A percentile compares a stretch with the other conserved stretches of the same genome.
These are phyloP conservation scores for Drosophila setosimentum DNA, from an alignment of 2,888 invertebrate species.

Conservation along the genomic window DNA sequence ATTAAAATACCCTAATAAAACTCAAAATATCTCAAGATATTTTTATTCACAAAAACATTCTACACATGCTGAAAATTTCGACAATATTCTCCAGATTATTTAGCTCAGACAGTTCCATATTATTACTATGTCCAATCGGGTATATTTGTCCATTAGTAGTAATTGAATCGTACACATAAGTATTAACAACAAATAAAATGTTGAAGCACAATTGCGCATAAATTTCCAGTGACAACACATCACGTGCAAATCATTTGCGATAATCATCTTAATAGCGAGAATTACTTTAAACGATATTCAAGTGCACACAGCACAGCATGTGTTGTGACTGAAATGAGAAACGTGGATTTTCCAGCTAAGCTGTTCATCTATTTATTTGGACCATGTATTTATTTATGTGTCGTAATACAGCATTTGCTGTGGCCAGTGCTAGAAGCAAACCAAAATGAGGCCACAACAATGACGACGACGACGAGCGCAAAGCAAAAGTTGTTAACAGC, in stretches of 20 bases:
- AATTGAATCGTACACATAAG: slow-evolving; percentile 11
- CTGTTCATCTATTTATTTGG: slow-evolving; percentile 2
- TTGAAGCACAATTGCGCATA: slow-evolving; percentile 21
- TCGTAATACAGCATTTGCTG: slow-evolving; percentile 51
- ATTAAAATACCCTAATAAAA: neutral
- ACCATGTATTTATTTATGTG: slow-evolving; percentile 11
- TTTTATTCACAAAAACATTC: neutral
- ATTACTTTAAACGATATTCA: slow-evolving; percentile 26
- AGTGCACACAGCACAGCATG: slow-evolving; percentile 3
- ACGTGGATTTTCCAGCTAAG: slow-evolving; percentile 5
- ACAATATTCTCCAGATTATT: neutral
- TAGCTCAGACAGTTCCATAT: neutral
- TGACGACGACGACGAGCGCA: slow-evolving; percentile 16
- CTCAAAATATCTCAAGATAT: neutral
- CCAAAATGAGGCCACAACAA: slow-evolving; percentile 55
- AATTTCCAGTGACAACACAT: neutral
- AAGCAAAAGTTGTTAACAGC: slow-evolving; percentile 62
- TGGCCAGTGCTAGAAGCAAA: slow-evolving; percentile 50
- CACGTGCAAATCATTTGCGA: slow-evolving; percentile 40
- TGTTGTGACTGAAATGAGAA: slow-evolving; percentile 1
- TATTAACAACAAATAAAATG: slow-evolving; percentile 50
- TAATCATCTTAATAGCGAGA: slow-evolving; percentile 11
- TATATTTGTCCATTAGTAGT: slow-evolving; percentile 18
- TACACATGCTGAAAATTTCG: neutral
- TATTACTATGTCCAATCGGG: neutral